Conservation (phyloP, 2,113 vertebrate species). For the Serilophus lunatus region DNA sequence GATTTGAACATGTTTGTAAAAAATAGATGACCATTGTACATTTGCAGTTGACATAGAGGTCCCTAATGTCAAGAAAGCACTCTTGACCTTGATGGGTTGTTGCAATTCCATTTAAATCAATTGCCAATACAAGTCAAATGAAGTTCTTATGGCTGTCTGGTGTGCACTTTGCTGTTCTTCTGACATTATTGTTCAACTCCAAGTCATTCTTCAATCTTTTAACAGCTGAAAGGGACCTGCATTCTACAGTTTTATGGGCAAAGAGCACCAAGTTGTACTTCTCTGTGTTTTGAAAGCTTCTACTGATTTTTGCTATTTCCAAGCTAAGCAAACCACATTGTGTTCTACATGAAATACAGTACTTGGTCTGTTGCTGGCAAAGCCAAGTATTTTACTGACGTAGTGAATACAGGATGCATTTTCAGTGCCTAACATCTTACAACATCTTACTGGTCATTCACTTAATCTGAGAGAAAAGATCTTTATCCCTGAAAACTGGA, state of each 20-base stretch:
- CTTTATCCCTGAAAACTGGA: neutral
- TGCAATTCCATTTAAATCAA: conserved; percentile 60
- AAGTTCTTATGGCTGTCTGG: conserved; percentile 46
- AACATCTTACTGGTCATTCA: neutral
- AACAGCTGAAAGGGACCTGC: conserved; percentile 54
- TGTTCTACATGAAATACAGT: neutral
- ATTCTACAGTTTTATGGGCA: conserved; percentile 59
- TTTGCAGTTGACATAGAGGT: conserved; percentile 43
- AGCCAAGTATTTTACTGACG: neutral
- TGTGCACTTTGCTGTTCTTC: conserved; percentile 47
- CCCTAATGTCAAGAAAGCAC: conserved; percentile 31
- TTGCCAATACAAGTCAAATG: conserved; percentile 55
- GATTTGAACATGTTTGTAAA: conserved; percentile 34
- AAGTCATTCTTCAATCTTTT: conserved; percentile 55
- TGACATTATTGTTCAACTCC: conserved; percentile 39
- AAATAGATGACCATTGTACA: conserved; percentile 47
- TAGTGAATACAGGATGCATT: neutral
- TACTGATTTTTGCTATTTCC: neutral
- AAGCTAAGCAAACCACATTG: neutral
- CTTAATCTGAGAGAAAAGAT: neutral
- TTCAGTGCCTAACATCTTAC: neutral
- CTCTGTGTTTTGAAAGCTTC: conserved; percentile 38
- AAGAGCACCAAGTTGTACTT: conserved; percentile 39
- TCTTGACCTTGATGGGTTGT: conserved; percentile 49
- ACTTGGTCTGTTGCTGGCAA: neutral